Base-by-base conservation (phyloP, 53 echinoderm and acorn worm species). In the Actinopyga echinites region DNA sequence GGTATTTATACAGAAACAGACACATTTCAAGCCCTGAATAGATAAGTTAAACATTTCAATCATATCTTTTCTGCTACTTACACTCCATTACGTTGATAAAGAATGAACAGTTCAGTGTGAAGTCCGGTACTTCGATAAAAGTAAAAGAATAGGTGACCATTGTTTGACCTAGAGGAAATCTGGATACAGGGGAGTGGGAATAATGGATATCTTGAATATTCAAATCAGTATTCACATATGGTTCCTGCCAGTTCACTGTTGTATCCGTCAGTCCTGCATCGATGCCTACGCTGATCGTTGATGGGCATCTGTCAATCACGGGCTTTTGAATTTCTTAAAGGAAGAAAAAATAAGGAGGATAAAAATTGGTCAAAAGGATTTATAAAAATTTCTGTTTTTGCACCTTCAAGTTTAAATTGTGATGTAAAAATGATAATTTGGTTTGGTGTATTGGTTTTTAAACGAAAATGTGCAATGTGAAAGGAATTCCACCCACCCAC, bases 191-290 rank as follows among this genome's bases (percentile, higher is more conserved):
- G n/a, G 21, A 8, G 15, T 30, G 32, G 34, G 68, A 32, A 9
- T 20, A 21, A 33, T 10, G 8, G 3, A 68, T 9, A 32, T 68
- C 21, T 4, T 68, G 38, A 13, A 19, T 9, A 33, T 35, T 68
- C 34, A 68, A 31, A 68, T 34, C 20, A 17, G 68, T 68, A 15
- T 19, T 68, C 40, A 68, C 68, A 38, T 36, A 21, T 13, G 68
- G 68, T 34, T 68, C 68, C 40, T 68, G 35, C 68, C 68, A 68
- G 17, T 13, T 36, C 35, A 68, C 68, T 68, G 34, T 38, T 22
- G 35, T 37, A n/a, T 35, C 40, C 38, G 9, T 34, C 6, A 30
- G 20, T 9, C 68, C 68, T 21, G 22, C 2, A 5, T 68, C 68
- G 3, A 33, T 38, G 35, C n/a, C 34, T 5, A 68, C 17, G 4